Percentiles rank a stretch among this genome's conserved stretches.
phyloP scores from a whole-genome alignment of 2,797 vertebrate genomes.

The Triplophysa yarkandensis region DNA sequence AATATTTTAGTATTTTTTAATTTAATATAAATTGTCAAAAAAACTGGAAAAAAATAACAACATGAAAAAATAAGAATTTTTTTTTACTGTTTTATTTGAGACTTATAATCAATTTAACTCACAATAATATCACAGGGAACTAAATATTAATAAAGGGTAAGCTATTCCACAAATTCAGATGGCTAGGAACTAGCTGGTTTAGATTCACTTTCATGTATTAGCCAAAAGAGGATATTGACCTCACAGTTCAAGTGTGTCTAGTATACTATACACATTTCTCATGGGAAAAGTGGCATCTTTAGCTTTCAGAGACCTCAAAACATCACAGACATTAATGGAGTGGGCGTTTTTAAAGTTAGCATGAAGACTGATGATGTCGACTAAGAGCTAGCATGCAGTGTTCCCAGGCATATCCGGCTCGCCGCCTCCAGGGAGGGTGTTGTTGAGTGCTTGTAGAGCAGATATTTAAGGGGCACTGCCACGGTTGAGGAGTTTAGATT shows the following conservation, averaged over 20 bases:
- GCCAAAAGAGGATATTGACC: neutral
- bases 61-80: too few relatives aligned
- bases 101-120: neutral
- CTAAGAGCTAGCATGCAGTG: conserved; percentile 27
- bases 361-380: conserved; percentile 30
- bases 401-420: conserved; percentile 31
- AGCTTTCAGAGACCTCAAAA: conserved; percentile 25
- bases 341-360: conserved; percentile 33
- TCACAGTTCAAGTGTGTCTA: conserved; percentile 11
- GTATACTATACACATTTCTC: conserved; percentile 16
- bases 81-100: too few relatives aligned
- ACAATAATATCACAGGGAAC: neutral
- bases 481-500: conserved; percentile 54
- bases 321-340: conserved; percentile 39
- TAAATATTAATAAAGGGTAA: neutral
- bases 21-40: too few relatives aligned
- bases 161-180: neutral
- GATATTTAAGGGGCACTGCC: conserved; percentile 50
- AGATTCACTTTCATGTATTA: neutral
- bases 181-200: neutral
- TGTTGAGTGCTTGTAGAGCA: conserved; percentile 43
- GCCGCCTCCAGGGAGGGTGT: conserved; percentile 26
- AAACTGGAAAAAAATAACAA: too few relatives aligned
- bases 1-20: too few relatives aligned
- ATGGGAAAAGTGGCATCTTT: conserved; percentile 28